These are phyloP conservation scores for Drosophila longiperda DNA, from an alignment of 2,888 invertebrate genomes.

Conservation along the genomic window DNA sequence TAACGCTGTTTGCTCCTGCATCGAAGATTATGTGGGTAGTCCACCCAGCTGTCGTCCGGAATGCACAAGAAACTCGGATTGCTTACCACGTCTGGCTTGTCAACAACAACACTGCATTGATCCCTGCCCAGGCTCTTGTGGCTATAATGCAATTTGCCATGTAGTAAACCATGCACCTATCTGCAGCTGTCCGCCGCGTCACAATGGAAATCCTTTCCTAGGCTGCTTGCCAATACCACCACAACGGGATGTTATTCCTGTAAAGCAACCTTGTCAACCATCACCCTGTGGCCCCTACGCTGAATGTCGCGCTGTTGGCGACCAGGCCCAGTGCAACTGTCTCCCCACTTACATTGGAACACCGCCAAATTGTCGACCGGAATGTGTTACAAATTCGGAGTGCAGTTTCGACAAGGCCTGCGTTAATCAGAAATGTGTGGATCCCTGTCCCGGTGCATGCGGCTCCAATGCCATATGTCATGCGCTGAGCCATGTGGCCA, in stretches of 20 bases:
- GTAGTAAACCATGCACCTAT: conserved; percentile 92
- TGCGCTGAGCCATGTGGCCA: conserved; percentile 87
- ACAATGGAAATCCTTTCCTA: conserved; percentile 91
- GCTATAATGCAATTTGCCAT: conserved; percentile 89
- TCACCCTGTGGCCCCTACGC: conserved; percentile 87
- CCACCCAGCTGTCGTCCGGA: conserved; percentile 92
- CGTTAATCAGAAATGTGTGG: conserved; percentile 89
- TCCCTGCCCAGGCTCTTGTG: conserved; percentile 92
- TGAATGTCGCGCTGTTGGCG: conserved; percentile 86
- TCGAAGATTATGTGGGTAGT: conserved; percentile 89
- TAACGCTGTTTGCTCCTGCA: conserved; percentile 91
- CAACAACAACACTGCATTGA: conserved; percentile 92
- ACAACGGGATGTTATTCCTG: conserved; percentile 43
- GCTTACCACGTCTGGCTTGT: conserved; percentile 90
- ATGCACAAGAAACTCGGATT: conserved; percentile 92
- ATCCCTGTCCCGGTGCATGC: conserved; percentile 90
- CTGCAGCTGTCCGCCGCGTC: conserved; percentile 89
- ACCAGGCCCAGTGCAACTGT: conserved; percentile 87
- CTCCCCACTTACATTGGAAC: conserved; percentile 88
- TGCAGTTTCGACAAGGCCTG: conserved; percentile 89
- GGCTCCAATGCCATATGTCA: conserved; percentile 86
- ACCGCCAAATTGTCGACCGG: conserved; percentile 89
- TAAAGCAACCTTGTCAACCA: conserved; percentile 85
- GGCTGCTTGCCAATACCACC: conserved; percentile 86
- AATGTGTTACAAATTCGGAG: conserved; percentile 90